Percentiles rank a stretch among this genome's conserved stretches.
phyloP scores from a whole-genome alignment of 92 coral and sea anemone genomes.

The Diadumene lineata region DNA sequence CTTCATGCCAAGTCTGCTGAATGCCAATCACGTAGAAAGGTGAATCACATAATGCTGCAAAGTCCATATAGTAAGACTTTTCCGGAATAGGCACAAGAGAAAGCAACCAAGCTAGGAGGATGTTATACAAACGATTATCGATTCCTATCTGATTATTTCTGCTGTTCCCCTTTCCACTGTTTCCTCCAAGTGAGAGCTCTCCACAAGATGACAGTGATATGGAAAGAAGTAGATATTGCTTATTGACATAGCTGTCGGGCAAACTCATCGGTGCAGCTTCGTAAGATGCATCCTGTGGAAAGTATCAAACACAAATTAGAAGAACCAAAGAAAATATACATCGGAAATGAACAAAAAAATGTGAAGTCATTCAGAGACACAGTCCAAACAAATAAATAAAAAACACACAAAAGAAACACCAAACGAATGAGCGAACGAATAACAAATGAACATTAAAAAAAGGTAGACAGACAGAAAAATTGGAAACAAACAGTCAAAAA shows the following conservation, averaged over 20 bases:
- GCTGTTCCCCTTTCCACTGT: slow-evolving; percentile 20
- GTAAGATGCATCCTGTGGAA: slow-evolving; percentile 80
- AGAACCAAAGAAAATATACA: too few species aligned
- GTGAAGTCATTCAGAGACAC: too few species aligned
- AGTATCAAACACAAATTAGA: not conserved
- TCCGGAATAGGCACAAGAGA: slow-evolving; percentile 63
- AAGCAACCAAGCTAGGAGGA: slow-evolving; percentile 82
- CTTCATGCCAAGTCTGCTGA: slow-evolving; percentile 93
- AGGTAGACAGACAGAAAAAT: too few species aligned
- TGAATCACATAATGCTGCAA: slow-evolving; percentile 55
- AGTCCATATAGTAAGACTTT: slow-evolving; percentile 37
- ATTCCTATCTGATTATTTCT: slow-evolving; percentile 22
- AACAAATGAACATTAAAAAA: too few species aligned
- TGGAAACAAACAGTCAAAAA: too few species aligned
- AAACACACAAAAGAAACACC: too few species aligned
- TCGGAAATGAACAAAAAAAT: too few species aligned
- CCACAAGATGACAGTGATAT: slow-evolving; percentile 76
- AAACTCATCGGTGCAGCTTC: slow-evolving; percentile 54
- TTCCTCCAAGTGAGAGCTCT: slow-evolving; percentile 51
- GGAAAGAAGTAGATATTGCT: slow-evolving; percentile 60
- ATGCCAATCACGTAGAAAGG: slow-evolving; percentile 89
- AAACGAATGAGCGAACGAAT: too few species aligned
- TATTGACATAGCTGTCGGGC: slow-evolving; percentile 44
- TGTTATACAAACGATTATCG: slow-evolving; percentile 60
- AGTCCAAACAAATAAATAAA: too few species aligned